These are phyloP conservation scores for Drosophila paucipuncta DNA, from an alignment of 2,888 invertebrate genomes.

Conservation along the genomic window DNA sequence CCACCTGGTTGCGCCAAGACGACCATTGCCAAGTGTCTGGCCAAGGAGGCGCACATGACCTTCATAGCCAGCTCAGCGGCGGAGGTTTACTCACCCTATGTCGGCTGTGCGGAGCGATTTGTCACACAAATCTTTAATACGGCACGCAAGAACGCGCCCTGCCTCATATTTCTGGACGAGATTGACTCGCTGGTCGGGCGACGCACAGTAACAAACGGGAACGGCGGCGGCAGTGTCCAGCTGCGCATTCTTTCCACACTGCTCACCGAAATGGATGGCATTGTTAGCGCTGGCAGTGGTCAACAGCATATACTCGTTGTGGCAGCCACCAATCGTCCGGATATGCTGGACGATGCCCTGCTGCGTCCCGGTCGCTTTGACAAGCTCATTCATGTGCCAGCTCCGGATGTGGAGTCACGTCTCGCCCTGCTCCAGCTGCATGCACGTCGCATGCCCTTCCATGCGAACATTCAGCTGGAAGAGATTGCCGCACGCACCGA, in stretches of 20 bases:
- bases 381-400: slow-evolving; percentile 87
- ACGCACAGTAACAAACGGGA: slow-evolving; percentile 70
- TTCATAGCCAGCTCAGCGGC: slow-evolving; percentile 88
- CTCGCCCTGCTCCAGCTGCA: slow-evolving; percentile 86
- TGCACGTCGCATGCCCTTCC: slow-evolving; percentile 85
- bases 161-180: slow-evolving; percentile 89
- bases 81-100: slow-evolving; percentile 88
- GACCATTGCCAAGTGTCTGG: slow-evolving; percentile 87
- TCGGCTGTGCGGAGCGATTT: slow-evolving; percentile 88
- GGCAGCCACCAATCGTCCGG: slow-evolving; percentile 89
- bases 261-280: slow-evolving; percentile 89
- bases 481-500: slow-evolving; percentile 86
- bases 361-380: slow-evolving; percentile 89
- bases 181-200: slow-evolving; percentile 87
- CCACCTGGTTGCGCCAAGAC: slow-evolving; percentile 90
- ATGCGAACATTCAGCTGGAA: slow-evolving; percentile 84
- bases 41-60: slow-evolving; percentile 86
- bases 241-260: slow-evolving; percentile 88
- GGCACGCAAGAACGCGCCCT: slow-evolving; percentile 87
- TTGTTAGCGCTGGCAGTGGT: slow-evolving; percentile 82
- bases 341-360: slow-evolving; percentile 88
- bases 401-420: slow-evolving; percentile 87
- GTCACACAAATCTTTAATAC: slow-evolving; percentile 87
- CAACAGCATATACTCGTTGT: slow-evolving; percentile 86
- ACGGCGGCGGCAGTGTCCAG: slow-evolving; percentile 85